phyloP scores from a whole-genome alignment of 2,113 vertebrate species.

The Barbus barbus region DNA sequence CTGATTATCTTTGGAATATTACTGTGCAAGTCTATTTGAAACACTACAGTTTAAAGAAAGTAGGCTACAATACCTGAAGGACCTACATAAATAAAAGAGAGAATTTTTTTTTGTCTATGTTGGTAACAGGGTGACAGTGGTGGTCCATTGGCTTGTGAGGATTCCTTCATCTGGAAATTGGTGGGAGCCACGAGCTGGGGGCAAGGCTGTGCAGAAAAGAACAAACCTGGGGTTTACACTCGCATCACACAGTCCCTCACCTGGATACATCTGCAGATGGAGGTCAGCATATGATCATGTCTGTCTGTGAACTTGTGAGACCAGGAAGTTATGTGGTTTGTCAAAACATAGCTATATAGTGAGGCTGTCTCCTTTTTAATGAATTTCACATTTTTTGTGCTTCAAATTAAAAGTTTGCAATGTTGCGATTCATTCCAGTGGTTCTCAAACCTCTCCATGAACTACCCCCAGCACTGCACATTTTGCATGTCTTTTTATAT shows the following conservation, averaged over 20 bases:
- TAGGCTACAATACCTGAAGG: too few species aligned
- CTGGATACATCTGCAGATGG: conserved; percentile 94
- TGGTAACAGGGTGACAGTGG: conserved; percentile 89
- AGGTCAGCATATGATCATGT: conserved; percentile 72
- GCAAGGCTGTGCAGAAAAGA: conserved; percentile 84
- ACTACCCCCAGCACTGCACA: too few species aligned
- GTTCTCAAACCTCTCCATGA: too few species aligned
- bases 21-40: neutral
- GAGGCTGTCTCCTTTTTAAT: neutral
- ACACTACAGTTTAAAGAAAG: neutral
- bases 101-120: conserved; percentile 10
- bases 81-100: too few species aligned
- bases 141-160: conserved; percentile 89
- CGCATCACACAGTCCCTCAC: conserved; percentile 83
- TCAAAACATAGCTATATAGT: neutral
- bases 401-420: too few species aligned
- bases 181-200: conserved; percentile 94
- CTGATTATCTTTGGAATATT: neutral
- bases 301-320: neutral
- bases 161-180: conserved; percentile 84
- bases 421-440: too few species aligned
- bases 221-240: conserved; percentile 94
- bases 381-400: too few species aligned
- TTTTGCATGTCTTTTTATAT: too few species aligned
- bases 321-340: neutral